Evolutionary conservation across 2,113 vertebrate genomes (phyloP).

Genomic region (Bos indicus): DNA sequence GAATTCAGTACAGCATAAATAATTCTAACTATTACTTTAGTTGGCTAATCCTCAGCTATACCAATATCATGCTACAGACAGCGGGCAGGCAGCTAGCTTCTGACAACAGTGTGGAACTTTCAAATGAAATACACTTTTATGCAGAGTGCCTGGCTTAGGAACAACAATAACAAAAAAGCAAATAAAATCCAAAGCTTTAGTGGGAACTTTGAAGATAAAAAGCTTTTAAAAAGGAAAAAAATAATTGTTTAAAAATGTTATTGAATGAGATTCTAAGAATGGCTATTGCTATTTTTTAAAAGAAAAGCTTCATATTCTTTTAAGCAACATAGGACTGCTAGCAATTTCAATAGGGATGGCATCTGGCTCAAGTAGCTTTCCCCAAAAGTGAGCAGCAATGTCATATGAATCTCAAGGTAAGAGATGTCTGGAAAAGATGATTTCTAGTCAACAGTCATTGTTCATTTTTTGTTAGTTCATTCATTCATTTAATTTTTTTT

Average conservation of each 20-base stretch:
- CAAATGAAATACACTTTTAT: conserved; percentile 23
- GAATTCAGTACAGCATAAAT: conserved; percentile 11
- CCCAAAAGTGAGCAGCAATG: background rate
- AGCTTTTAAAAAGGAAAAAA: background rate
- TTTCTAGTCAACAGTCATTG: background rate
- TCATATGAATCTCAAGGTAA: background rate
- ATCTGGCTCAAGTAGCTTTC: background rate
- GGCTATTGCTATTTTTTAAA: background rate
- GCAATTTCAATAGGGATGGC: background rate
- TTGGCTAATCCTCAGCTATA: background rate
- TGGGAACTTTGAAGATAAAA: conserved; percentile 48
- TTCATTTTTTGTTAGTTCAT: background rate
- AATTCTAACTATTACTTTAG: conserved; percentile 19
- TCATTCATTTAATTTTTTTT: background rate
- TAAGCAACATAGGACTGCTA: background rate
- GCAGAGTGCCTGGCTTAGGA: conserved; percentile 11
- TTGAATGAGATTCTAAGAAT: conserved; percentile 25
- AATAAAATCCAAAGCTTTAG: conserved; percentile 42
- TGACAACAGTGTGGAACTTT: background rate
- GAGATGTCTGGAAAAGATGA: background rate
- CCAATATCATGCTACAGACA: background rate
- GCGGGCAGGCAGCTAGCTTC: background rate
- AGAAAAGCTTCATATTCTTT: background rate
- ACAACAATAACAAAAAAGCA: background rate
- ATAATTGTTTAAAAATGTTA: conserved; percentile 25